phyloP scores from a whole-genome alignment of 2,113 vertebrate genomes.

The Mus spicilegus region DNA sequence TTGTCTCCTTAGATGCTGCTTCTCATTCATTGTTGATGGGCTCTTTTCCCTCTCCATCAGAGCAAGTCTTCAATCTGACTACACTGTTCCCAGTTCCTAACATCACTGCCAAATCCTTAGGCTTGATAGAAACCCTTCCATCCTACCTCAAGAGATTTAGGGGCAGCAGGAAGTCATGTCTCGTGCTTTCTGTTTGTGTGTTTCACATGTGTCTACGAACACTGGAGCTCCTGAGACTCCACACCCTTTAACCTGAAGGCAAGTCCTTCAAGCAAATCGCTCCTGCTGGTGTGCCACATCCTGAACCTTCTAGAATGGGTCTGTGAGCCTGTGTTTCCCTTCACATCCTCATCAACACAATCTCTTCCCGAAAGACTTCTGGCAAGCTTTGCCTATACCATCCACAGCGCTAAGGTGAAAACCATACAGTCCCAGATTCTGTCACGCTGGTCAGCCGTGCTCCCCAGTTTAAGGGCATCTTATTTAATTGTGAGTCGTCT shows the following conservation, averaged over 20 bases:
- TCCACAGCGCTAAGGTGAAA: not conserved
- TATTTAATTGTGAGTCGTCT: slow-evolving; percentile 20
- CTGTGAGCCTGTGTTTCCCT: not conserved
- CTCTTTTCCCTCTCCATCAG: not conserved
- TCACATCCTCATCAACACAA: not conserved
- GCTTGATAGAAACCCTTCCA: not conserved
- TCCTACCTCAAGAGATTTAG: not conserved
- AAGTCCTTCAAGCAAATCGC: not conserved
- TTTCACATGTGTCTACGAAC: not conserved
- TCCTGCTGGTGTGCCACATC: not conserved
- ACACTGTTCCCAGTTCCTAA: not conserved
- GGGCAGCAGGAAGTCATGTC: not conserved
- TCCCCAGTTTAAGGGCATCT: not conserved
- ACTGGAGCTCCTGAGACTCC: not conserved
- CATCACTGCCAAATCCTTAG: not conserved
- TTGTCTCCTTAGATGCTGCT: not conserved
- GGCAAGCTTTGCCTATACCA: not conserved
- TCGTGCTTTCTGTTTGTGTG: not conserved
- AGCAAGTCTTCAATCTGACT: not conserved
- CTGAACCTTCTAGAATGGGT: not conserved
- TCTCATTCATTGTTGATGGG: not conserved
- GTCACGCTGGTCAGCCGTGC: not conserved
- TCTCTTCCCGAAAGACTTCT: not conserved
- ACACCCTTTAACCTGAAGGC: not conserved
- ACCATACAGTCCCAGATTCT: not conserved